Base-by-base conservation (phyloP, 92 coral and sea anemone species). In the Paramuricea clavata region DNA sequence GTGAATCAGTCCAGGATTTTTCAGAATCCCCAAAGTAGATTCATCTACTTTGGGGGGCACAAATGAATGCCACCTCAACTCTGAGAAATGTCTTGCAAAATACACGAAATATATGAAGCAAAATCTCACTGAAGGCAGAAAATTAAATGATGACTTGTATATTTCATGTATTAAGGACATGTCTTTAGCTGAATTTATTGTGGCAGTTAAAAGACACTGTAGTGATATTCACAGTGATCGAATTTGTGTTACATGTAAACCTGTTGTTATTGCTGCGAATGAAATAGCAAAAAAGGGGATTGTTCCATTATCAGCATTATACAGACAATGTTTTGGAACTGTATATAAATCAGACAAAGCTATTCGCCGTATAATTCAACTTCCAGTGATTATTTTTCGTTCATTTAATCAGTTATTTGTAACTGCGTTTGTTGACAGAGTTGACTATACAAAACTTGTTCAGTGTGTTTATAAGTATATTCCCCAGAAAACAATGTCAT, bases 341-440 rank as follows among this genome's bases (percentile, higher is more conserved):
- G 68, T 41, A 30, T 69, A 68, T 52, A 43, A 83, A 49, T 52
- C 78, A 3, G 43, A 50, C 15, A 82, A 82, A 16, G 78, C 86
- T 36, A 49, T 82, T 17, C 60, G 67, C 32, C 78, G 78, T 43
- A 41, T 82, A 35, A 82, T 82, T 77, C 86, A 82, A 65, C 86
- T 68, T 82, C 86, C 78, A 19, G 78, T 65, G 13, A 78, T 19
- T 82, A 62, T 70, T 1, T 49, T 65, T 68, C n/a, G n/a, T n/a
- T n/a, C n/a, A n/a, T n/a, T n/a, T n/a, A n/a, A n/a, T n/a, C n/a
- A n/a, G n/a, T n/a, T n/a, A n/a, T n/a, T n/a, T n/a, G n/a, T n/a
- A n/a, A n/a, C n/a, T n/a, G n/a, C n/a, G n/a, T n/a, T n/a, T n/a
- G n/a, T n/a, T n/a, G n/a, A n/a, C n/a, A n/a, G n/a, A n/a, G n/a